Percentiles rank a stretch among this genome's conserved stretches.
Conservation (phyloP, 2,113 vertebrate genomes). For the Phrynosoma platyrhinos region DNA sequence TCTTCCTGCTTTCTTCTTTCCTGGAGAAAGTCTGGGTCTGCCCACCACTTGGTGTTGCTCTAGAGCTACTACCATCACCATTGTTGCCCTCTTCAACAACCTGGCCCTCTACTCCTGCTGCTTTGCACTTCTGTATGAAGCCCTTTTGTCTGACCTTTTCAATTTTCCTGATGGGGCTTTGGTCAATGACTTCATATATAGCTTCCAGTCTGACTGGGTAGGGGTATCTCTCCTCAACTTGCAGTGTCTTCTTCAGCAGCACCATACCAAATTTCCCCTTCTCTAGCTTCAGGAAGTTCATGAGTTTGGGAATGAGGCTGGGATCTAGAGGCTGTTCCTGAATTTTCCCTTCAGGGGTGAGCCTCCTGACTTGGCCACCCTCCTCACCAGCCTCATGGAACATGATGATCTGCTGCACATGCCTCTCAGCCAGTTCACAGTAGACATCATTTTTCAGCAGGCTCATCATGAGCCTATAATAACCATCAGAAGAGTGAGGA, state of each 20-base stretch:
- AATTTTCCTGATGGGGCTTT: slow-evolving; percentile 89
- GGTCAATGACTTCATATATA: slow-evolving; percentile 95
- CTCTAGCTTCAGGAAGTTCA: slow-evolving; percentile 94
- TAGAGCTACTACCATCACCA: slow-evolving; percentile 29
- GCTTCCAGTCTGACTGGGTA: slow-evolving; percentile 97
- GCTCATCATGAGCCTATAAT: slow-evolving; percentile 98
- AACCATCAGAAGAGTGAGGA: slow-evolving; percentile 93
- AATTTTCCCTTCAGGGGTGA: slow-evolving; percentile 90
- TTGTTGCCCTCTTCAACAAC: slow-evolving; percentile 80
- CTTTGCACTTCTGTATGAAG: slow-evolving; percentile 93
- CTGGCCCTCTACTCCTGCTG: slow-evolving; percentile 92
- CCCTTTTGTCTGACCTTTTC: slow-evolving; percentile 95
- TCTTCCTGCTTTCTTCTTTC: slow-evolving; percentile 79
- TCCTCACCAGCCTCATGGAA: slow-evolving; percentile 93
- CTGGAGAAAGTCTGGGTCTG: slow-evolving; percentile 70
- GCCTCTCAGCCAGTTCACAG: slow-evolving; percentile 93
- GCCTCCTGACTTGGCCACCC: slow-evolving; percentile 89
- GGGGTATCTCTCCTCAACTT: slow-evolving; percentile 95
- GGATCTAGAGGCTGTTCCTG: slow-evolving; percentile 91
- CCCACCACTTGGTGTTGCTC: slow-evolving; percentile 52
- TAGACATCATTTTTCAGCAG: slow-evolving; percentile 94
- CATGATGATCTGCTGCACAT: slow-evolving; percentile 94
- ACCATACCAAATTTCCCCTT: slow-evolving; percentile 98
- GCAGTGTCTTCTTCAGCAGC: slow-evolving; percentile 94
- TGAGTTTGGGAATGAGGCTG: slow-evolving; percentile 89